Base-by-base conservation (phyloP, 2,113 vertebrate genomes). In the Lepisosteus oculatus region DNA sequence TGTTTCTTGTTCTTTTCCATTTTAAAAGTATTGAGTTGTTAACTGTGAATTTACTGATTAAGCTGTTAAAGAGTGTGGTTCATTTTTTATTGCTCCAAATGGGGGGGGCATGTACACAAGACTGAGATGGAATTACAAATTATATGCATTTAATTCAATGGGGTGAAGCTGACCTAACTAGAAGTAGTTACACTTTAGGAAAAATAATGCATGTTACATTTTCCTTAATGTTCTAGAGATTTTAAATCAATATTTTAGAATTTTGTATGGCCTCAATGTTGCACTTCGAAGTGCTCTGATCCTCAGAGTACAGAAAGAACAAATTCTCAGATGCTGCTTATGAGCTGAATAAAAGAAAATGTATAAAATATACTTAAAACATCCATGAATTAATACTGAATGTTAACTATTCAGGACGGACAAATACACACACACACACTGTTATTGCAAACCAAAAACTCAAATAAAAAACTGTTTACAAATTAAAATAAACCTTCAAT, bases 181-280 rank as follows among this genome's bases (percentile, higher is more conserved):
- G 43, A 66, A 4, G 15, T 7, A n/a, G 17, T 45, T 47, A 61
- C 64, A 74, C 8, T 2, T 9, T 41, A 2, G 59, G 12, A 61
- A 67, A 61, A 57, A 29, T 17, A 65, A 65, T 61, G 13, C 6
- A 65, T 41, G 3, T 65, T 8, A 43, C 15, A 56, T 56, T 56
- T 56, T 57, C 67, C 13, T 72, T 77, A n/a, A 59, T 7, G 56
- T 61, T 67, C 75, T 71, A 56, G 66, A 77, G 83, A 76, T 81
- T 87, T 83, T 80, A 85, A 89, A 85, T 87, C 86, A 87, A 90
- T 88, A 90, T 88, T 90, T 89, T 81, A 83, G 79, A 81, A 85
- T 84, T 82, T 80, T 77, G 75, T 79, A 80, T 76, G 75, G 86
- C 43, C 66, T 45, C 15, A 72, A 73, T 83, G 55, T 59, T 78